These are phyloP conservation scores for Chionodraco myersi DNA, from an alignment of 2,113 vertebrate species.

Conservation along the genomic window DNA sequence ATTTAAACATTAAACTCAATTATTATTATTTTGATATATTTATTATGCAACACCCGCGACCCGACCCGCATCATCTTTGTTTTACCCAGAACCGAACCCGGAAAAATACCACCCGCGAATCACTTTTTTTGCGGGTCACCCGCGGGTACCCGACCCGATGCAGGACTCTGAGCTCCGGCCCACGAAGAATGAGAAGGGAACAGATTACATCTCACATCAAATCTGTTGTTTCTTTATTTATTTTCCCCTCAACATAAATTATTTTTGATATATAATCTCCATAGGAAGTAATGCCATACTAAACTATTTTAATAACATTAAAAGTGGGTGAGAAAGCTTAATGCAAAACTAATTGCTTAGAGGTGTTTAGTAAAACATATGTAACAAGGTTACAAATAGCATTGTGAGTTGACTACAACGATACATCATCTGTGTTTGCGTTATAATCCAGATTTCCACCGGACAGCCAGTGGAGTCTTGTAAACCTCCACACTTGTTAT, in stretches of 20 bases:
- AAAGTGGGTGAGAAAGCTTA: background rate
- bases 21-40: too few species aligned
- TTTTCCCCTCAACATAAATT: background rate
- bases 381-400: background rate
- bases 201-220: background rate
- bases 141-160: too few species aligned
- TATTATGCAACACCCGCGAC: too few species aligned
- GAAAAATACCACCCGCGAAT: too few species aligned
- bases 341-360: constrained; percentile 12
- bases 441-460: background rate
- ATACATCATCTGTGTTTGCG: background rate
- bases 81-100: too few species aligned
- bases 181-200: background rate
- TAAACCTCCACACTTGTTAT: background rate
- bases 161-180: too few species aligned
- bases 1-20: too few species aligned
- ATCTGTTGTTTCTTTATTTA: background rate
- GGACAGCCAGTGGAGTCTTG: background rate
- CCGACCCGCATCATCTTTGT: too few species aligned
- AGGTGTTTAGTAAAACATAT: background rate
- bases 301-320: background rate
- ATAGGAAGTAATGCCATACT: background rate
- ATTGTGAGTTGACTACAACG: background rate
- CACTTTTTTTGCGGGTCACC: too few species aligned
- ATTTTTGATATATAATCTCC: background rate